Evolutionary conservation across 2,888 invertebrate genomes (phyloP).

Genomic region (Acronicta psi): DNA sequence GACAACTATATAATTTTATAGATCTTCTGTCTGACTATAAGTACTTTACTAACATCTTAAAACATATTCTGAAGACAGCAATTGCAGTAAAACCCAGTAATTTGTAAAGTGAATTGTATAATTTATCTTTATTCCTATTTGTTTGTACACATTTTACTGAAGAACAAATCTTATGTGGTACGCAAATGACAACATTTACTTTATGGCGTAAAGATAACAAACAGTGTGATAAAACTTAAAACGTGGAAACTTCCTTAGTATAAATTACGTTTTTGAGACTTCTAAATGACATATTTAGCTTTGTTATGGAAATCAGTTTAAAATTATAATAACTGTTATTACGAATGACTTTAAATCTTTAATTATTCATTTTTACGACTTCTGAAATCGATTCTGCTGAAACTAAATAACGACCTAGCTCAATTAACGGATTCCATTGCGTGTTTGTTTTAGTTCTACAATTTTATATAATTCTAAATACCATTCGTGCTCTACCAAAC

Average conservation of each 20-base stretch:
- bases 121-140: slow-evolving; percentile 35
- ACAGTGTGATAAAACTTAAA: slow-evolving; percentile 18
- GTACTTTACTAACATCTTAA: slow-evolving; percentile 2
- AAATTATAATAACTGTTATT: no score
- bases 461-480: slow-evolving; percentile 32
- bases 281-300: neutral
- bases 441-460: slow-evolving; percentile 28
- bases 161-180: slow-evolving; percentile 36
- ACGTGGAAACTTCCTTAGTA: neutral
- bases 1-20: neutral
- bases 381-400: slow-evolving; percentile 16
- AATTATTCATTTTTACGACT: slow-evolving; percentile 12
- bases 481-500: slow-evolving; percentile 35
- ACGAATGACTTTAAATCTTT: neutral
- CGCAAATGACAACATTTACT: slow-evolving; percentile 38
- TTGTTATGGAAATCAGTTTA: no score
- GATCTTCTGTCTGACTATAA: neutral
- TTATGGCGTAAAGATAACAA: slow-evolving; percentile 30
- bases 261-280: neutral
- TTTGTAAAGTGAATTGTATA: slow-evolving; percentile 16
- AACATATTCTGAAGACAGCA: slow-evolving; percentile 14
- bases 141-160: slow-evolving; percentile 33
- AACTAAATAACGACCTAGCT: slow-evolving; percentile 21
- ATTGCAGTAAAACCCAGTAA: slow-evolving; percentile 25
- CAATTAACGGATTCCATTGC: slow-evolving; percentile 41